These are phyloP conservation scores for Poeciliopsis turrubarensis DNA, from an alignment of 2,113 vertebrate genomes.

Conservation along the genomic window DNA sequence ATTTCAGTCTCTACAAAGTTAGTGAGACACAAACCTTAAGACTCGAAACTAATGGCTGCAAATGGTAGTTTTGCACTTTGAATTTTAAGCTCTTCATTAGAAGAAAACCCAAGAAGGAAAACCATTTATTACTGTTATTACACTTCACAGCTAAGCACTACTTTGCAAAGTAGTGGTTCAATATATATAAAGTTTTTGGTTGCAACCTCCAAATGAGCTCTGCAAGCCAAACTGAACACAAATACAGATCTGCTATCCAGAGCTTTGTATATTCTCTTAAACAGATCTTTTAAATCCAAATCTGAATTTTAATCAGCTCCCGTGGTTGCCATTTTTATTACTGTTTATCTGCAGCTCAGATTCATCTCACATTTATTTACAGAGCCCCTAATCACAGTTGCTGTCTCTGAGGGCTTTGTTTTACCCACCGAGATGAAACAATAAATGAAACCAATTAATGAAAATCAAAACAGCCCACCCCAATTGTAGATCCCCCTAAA, in stretches of 20 bases:
- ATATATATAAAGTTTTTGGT: no score
- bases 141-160: neutral
- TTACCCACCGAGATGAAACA: constrained; percentile 36
- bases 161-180: neutral
- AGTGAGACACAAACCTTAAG: neutral
- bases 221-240: neutral
- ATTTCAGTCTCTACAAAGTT: neutral
- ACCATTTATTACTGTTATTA: neutral
- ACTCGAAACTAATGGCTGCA: neutral
- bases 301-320: constrained; percentile 23
- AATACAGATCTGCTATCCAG: constrained; percentile 11
- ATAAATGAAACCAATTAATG: constrained; percentile 45
- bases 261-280: constrained; percentile 16
- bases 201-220: neutral
- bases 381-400: constrained; percentile 35
- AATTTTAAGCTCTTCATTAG: neutral
- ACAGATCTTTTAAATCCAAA: constrained; percentile 32
- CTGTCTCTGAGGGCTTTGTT: constrained; percentile 31
- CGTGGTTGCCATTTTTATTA: constrained; percentile 29
- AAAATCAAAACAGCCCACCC: constrained; percentile 31
- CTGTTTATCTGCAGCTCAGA: constrained; percentile 41
- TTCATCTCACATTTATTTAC: constrained; percentile 45
- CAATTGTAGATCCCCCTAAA: constrained; percentile 12
- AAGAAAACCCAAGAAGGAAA: neutral
- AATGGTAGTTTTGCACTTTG: neutral